Conservation (phyloP, 2,888 invertebrate genomes). For the Galerucella nymphaeae region DNA sequence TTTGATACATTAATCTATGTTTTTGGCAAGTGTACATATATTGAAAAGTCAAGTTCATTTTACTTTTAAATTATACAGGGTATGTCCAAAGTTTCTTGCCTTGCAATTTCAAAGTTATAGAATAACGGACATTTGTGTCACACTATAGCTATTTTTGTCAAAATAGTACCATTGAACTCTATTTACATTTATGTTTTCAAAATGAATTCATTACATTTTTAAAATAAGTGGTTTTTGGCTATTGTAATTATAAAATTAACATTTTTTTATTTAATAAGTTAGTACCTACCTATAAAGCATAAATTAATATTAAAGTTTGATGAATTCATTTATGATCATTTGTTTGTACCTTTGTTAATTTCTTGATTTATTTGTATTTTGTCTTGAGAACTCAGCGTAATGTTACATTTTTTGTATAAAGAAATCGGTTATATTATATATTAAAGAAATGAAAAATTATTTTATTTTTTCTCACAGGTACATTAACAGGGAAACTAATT, state of each 20-base stretch:
- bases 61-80: background rate
- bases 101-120: no score
- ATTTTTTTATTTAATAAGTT: no score
- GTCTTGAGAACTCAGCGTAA: background rate
- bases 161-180: no score
- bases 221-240: background rate
- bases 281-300: background rate
- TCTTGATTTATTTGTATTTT: background rate
- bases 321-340: background rate
- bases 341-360: background rate
- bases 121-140: no score
- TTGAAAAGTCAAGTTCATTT: background rate
- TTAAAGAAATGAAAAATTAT: no score
- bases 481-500: no score
- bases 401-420: background rate
- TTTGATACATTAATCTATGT: background rate
- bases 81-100: background rate
- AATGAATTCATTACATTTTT: no score
- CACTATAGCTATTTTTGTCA: no score
- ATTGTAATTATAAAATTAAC: background rate
- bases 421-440: no score
- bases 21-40: background rate
- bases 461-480: no score
- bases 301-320: background rate
- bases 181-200: no score